Conservation (phyloP, 2,113 vertebrate genomes). For the Hemichromis elongatus region DNA sequence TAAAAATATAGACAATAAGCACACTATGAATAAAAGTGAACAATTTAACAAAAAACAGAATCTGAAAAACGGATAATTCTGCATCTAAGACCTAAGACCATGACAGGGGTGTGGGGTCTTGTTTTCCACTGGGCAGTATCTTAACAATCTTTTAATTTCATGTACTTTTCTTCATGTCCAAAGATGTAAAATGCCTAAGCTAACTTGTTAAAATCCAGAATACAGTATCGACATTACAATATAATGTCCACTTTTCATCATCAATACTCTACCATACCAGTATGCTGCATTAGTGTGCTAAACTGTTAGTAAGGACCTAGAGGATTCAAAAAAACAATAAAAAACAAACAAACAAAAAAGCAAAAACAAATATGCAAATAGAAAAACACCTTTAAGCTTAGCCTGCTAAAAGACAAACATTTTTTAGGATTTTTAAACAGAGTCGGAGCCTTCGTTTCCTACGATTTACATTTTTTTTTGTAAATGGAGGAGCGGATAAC, state of each 20-base stretch:
- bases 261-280: fast-evolving
- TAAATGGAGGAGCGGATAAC: not conserved
- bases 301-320: not conserved
- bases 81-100: fast-evolving
- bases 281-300: not conserved
- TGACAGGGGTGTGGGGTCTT: not conserved
- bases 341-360: not conserved
- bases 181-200: not conserved
- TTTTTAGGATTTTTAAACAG: not conserved
- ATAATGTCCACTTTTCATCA: not conserved
- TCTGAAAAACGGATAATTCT: not conserved
- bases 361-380: not conserved
- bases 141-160: not conserved
- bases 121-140: fast-evolving
- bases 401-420: not conserved
- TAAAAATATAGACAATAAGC: not conserved
- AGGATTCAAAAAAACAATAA: not conserved
- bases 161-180: not conserved
- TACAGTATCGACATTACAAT: not conserved
- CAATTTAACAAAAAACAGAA: not conserved
- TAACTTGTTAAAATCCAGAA: not conserved
- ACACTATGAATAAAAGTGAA: fast-evolving
- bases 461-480: not conserved
- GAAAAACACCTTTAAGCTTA: not conserved
- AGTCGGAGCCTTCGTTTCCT: not conserved